Percentiles rank a stretch among this genome's conserved stretches.
Conservation (phyloP, 1,140 invertebrate genomes). For the Elysia chlorotica region DNA sequence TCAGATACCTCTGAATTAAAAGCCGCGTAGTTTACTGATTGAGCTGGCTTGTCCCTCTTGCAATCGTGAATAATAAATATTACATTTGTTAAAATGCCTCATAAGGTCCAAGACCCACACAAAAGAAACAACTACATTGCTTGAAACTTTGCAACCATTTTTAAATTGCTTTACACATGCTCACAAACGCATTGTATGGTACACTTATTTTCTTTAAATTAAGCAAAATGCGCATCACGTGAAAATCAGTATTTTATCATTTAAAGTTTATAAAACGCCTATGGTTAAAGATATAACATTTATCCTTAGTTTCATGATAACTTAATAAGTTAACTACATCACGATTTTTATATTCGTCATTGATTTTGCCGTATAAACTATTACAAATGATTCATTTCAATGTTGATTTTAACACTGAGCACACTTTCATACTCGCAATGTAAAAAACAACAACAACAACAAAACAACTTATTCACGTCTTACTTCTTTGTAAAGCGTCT, state of each 20-base stretch:
- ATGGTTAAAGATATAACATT: too few species aligned
- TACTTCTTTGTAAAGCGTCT: conserved; percentile 50
- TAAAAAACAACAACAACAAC: not conserved
- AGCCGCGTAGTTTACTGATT: too few species aligned
- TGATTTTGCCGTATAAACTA: not conserved
- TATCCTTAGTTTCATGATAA: too few species aligned
- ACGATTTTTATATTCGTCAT: not conserved
- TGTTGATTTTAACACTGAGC: not conserved
- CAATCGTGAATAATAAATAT: too few species aligned
- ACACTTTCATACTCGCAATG: not conserved
- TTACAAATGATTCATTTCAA: not conserved
- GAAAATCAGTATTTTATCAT: too few species aligned
- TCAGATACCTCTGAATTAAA: too few species aligned
- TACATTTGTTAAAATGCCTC: too few species aligned
- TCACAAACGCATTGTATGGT: not conserved
- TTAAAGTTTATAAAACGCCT: too few species aligned
- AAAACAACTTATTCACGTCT: not conserved
- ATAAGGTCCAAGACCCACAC: too few species aligned
- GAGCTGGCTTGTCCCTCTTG: too few species aligned
- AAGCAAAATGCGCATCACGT: too few species aligned
- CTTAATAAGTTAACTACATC: not conserved
- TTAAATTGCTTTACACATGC: not conserved
- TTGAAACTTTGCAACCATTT: not conserved
- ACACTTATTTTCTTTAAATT: not conserved
- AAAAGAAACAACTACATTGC: too few species aligned